phyloP scores from a whole-genome alignment of 2,888 invertebrate species.

The Parnassius orleans region DNA sequence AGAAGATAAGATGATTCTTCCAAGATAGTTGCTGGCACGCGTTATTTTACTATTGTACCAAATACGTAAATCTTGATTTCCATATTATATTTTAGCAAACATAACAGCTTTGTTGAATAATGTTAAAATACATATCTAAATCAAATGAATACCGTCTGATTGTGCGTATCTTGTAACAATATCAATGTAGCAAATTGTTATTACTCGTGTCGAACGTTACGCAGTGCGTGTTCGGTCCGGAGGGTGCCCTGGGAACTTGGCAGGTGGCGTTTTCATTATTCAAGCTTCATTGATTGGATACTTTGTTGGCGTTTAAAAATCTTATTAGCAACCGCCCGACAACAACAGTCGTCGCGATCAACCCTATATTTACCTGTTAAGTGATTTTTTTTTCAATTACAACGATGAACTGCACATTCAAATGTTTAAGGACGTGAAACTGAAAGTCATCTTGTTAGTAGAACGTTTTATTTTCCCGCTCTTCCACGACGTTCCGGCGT shows the following conservation, averaged over 20 bases:
- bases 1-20: too few species aligned
- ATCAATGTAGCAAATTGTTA: conserved; percentile 38
- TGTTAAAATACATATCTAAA: neutral
- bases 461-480: conserved; percentile 60
- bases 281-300: conserved; percentile 80
- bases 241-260: conserved; percentile 69
- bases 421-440: conserved; percentile 56
- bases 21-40: too few species aligned
- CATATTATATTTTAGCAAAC: too few species aligned
- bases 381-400: conserved; percentile 80
- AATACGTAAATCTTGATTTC: too few species aligned
- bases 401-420: conserved; percentile 67
- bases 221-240: conserved; percentile 66
- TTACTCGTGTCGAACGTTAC: conserved; percentile 43
- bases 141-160: conserved; percentile 3
- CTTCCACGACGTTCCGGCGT: conserved; percentile 45
- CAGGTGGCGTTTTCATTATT: conserved; percentile 80
- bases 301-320: conserved; percentile 81
- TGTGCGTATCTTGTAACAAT: conserved; percentile 15
- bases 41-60: too few species aligned
- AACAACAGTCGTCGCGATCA: conserved; percentile 53
- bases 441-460: conserved; percentile 78
- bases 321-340: conserved; percentile 78
- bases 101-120: too few species aligned
- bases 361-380: conserved; percentile 73